phyloP scores from a whole-genome alignment of 2,797 vertebrate species.

The Parambassis ranga region DNA sequence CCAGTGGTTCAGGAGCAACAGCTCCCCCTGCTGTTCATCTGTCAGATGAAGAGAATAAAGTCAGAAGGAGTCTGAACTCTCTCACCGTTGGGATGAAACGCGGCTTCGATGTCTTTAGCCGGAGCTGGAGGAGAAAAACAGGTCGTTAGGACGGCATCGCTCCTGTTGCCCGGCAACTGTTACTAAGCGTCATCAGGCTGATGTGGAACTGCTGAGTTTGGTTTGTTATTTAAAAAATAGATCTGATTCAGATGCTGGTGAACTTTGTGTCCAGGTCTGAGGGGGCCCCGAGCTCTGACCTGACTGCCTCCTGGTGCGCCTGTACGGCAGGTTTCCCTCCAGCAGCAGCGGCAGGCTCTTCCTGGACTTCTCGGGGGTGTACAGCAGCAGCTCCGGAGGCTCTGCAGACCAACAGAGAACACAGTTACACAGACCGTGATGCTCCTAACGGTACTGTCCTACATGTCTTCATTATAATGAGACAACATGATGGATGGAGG shows the following conservation, averaged over 20 bases:
- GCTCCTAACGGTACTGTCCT: too few relatives aligned
- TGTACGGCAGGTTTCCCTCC: conserved; percentile 70
- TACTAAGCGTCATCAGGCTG: too few relatives aligned
- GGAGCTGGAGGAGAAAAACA: conserved; percentile 74
- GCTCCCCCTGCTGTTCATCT: background rate
- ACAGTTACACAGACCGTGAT: too few relatives aligned
- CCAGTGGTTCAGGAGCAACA: background rate
- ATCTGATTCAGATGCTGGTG: too few relatives aligned
- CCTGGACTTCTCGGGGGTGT: conserved; percentile 81
- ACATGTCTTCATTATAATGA: too few relatives aligned
- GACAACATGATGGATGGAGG: background rate
- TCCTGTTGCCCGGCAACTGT: too few relatives aligned
- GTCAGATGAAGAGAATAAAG: too few relatives aligned
- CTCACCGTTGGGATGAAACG: conserved; percentile 74
- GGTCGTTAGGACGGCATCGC: background rate
- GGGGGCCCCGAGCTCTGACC: background rate
- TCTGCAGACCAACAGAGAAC: conserved; percentile 65
- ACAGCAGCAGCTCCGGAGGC: conserved; percentile 79
- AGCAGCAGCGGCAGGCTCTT: conserved; percentile 79
- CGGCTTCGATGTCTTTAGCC: conserved; percentile 78
- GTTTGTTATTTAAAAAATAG: too few relatives aligned
- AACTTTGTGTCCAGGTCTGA: too few relatives aligned
- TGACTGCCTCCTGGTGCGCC: conserved; percentile 83
- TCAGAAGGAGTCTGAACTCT: background rate
- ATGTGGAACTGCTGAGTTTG: too few relatives aligned